Conservation (phyloP, 2,113 vertebrate genomes). For the Ageneiosus marmoratus region DNA sequence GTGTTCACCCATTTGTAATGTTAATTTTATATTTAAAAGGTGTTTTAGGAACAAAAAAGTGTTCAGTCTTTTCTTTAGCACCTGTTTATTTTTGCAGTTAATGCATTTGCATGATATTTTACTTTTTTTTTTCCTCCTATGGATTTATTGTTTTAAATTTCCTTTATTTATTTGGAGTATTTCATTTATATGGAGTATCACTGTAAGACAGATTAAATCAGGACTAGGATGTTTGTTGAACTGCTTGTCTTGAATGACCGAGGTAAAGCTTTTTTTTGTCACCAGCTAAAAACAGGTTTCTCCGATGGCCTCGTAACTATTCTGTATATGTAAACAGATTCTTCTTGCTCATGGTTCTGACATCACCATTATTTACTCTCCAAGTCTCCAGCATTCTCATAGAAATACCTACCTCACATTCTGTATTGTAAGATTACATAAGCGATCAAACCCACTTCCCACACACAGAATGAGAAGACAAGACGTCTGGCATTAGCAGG, state of each 20-base stretch:
- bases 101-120: background rate
- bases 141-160: background rate
- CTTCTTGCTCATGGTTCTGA: background rate
- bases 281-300: background rate
- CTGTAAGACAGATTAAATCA: background rate
- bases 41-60: background rate
- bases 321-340: conserved; percentile 15
- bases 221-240: background rate
- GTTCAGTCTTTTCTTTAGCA: background rate
- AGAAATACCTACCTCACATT: background rate
- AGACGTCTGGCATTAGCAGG: conserved; percentile 10
- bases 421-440: background rate
- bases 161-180: background rate
- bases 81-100: background rate
- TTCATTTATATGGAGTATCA: background rate
- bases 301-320: background rate
- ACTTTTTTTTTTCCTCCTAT: background rate
- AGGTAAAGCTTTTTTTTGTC: background rate
- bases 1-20: background rate
- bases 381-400: background rate
- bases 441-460: background rate
- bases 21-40: background rate
- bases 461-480: background rate
- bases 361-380: conserved; percentile 7
- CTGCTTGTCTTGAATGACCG: background rate